phyloP scores from a whole-genome alignment of 2,797 vertebrate species.

The Anguilla obscura region DNA sequence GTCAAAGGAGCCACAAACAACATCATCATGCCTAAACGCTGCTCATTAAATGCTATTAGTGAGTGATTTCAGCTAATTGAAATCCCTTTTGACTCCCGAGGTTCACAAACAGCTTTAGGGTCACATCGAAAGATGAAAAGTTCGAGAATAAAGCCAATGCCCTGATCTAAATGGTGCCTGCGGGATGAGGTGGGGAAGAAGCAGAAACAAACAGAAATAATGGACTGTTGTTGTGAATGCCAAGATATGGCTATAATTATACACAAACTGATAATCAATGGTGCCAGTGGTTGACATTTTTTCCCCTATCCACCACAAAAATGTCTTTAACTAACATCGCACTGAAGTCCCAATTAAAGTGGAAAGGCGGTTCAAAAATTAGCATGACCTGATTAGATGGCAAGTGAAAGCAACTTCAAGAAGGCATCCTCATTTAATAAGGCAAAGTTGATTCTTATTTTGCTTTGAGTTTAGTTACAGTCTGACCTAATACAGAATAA shows the following conservation, averaged over 20 bases:
- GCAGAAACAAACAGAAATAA: constrained; percentile 45
- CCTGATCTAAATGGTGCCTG: constrained; percentile 63
- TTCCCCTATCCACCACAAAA: constrained; percentile 29
- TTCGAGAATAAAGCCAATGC: constrained; percentile 57
- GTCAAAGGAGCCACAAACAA: constrained; percentile 62
- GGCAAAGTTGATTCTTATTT: constrained; percentile 15
- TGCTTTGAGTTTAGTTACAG: too few species aligned
- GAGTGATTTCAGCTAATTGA: constrained; percentile 73
- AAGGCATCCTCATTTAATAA: not conserved
- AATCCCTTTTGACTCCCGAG: constrained; percentile 66
- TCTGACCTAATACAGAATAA: too few species aligned
- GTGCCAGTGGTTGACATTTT: constrained; percentile 40
- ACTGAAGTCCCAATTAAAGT: not conserved
- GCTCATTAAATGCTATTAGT: constrained; percentile 78
- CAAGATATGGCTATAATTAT: constrained; percentile 64
- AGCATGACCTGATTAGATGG: not conserved
- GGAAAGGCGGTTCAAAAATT: constrained; percentile 4
- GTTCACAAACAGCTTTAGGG: constrained; percentile 66
- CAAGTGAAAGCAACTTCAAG: not conserved
- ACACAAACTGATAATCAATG: constrained; percentile 42
- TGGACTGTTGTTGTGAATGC: constrained; percentile 59
- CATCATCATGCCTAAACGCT: constrained; percentile 67
- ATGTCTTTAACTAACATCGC: constrained; percentile 8
- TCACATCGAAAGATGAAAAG: constrained; percentile 48
- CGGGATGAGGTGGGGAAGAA: constrained; percentile 49